phyloP scores from a whole-genome alignment of 2,888 invertebrate genomes.

The Phortica okadai region DNA sequence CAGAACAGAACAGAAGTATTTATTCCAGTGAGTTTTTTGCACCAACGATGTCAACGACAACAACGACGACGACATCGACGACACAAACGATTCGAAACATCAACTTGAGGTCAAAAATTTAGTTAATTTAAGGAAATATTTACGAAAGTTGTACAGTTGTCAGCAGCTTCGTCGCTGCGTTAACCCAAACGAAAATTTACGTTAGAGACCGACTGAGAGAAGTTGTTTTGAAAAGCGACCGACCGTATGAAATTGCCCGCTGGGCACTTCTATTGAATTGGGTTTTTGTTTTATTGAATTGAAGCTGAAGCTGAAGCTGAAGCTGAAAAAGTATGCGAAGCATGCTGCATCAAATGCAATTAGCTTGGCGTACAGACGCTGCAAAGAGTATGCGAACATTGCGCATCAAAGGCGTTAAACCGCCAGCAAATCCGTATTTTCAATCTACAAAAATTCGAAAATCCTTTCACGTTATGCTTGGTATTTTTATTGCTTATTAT shows the following conservation, averaged over 20 bases:
- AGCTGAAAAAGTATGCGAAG: slow-evolving; percentile 14
- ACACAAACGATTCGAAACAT: slow-evolving; percentile 33
- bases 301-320: not conserved
- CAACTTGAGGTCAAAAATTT: slow-evolving; percentile 65
- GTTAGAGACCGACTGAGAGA: not conserved
- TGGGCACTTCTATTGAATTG: slow-evolving; percentile 20
- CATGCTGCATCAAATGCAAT: slow-evolving; percentile 18
- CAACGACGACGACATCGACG: slow-evolving; percentile 26
- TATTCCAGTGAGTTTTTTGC: slow-evolving; percentile 45
- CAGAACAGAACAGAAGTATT: slow-evolving; percentile 15
- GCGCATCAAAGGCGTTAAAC: slow-evolving; percentile 62
- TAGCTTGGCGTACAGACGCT: slow-evolving; percentile 49
- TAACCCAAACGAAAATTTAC: not conserved
- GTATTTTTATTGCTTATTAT: slow-evolving; percentile 69
- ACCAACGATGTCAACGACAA: slow-evolving; percentile 30
- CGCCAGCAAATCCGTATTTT: slow-evolving; percentile 60
- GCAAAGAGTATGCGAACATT: slow-evolving; percentile 54
- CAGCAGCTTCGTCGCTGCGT: slow-evolving; percentile 44
- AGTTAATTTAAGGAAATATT: slow-evolving; percentile 68
- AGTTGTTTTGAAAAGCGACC: slow-evolving; percentile 47
- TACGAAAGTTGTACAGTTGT: slow-evolving; percentile 68
- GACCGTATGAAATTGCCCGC: not conserved
- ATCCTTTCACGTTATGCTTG: slow-evolving; percentile 31
- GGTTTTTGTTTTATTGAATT: not conserved
- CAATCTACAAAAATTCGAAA: slow-evolving; percentile 55